Evolutionary conservation across 2,113 vertebrate species (phyloP).

Genomic region (Pardalotus punctatus): DNA sequence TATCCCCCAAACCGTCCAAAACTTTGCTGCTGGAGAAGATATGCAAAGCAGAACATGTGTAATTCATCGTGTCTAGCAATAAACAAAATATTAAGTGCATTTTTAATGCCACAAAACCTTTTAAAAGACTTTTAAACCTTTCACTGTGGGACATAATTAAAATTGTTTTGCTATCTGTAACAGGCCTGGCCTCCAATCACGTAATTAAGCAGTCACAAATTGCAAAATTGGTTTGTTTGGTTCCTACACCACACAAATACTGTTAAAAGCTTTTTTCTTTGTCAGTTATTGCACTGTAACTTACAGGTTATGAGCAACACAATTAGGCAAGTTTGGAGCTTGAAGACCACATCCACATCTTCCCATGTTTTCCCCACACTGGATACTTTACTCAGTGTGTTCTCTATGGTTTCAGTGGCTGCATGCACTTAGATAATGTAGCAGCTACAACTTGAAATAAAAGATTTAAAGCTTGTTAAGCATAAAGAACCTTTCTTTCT

Average conservation of each 20-base stretch:
- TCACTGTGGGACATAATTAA: neutral
- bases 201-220: slow-evolving; percentile 25
- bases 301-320: neutral
- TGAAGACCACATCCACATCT: neutral
- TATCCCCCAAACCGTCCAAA: neutral
- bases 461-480: neutral
- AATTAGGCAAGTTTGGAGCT: neutral
- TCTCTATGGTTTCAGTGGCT: neutral
- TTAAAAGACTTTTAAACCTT: neutral
- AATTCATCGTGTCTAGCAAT: neutral
- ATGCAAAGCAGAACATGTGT: neutral
- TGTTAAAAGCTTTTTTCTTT: slow-evolving; percentile 34
- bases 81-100: neutral
- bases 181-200: neutral
- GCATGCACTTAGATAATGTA: neutral
- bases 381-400: neutral
- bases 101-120: slow-evolving; percentile 29
- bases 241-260: neutral
- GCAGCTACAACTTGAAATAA: neutral
- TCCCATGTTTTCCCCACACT: neutral
- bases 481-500: neutral
- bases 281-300: neutral
- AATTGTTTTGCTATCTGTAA: slow-evolving; percentile 26
- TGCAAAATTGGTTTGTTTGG: slow-evolving; percentile 16
- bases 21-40: neutral